These are phyloP conservation scores for Phylloscopus trochilus DNA, from an alignment of 2,113 vertebrate genomes.

Conservation along the genomic window DNA sequence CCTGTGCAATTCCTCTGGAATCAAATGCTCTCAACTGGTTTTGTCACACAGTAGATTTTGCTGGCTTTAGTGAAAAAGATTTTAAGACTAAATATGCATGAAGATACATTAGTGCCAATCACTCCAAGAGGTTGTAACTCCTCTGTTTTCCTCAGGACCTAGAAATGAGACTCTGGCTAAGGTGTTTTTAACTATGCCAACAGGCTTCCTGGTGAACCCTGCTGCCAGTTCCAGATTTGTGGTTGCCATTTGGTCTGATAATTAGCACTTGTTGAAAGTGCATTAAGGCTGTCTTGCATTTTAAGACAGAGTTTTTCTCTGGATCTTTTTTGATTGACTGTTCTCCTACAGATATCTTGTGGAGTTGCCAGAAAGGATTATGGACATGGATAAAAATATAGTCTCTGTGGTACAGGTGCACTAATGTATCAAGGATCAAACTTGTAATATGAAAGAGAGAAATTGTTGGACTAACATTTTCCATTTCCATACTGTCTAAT, in stretches of 20 bases:
- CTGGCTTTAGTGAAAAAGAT: neutral
- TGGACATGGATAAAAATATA: neutral
- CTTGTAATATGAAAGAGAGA: neutral
- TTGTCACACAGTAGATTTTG: neutral
- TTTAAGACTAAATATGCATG: neutral
- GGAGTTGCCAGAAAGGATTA: neutral
- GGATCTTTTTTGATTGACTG: neutral
- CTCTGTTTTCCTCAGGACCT: neutral
- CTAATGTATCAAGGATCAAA: neutral
- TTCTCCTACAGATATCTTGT: neutral
- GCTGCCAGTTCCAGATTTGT: neutral
- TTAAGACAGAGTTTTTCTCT: neutral
- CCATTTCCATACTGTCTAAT: neutral
- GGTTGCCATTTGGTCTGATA: neutral
- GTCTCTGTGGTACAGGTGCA: neutral
- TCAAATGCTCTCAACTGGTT: neutral
- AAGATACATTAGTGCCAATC: neutral
- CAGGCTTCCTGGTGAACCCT: neutral
- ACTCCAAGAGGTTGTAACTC: neutral
- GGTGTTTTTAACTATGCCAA: neutral
- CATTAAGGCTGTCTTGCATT: neutral
- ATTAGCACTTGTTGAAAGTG: neutral
- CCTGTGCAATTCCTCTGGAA: neutral
- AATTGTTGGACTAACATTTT: neutral
- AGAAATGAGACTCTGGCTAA: neutral